Base-by-base conservation (phyloP, 2,797 vertebrate genomes). In the Pseudochirops cupreus region DNA sequence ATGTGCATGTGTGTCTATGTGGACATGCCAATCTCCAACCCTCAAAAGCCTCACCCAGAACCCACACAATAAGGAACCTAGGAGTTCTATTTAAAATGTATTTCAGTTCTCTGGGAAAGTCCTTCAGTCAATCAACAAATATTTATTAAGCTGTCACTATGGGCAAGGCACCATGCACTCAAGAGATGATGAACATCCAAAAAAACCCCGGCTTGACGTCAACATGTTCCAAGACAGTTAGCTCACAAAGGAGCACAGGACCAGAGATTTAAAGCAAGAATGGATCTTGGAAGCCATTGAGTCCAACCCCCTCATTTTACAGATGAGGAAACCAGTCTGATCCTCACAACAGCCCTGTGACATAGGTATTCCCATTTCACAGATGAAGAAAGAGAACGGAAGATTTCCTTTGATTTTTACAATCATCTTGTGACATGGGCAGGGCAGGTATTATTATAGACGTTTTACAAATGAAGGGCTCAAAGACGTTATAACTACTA, bases 51-150 rank as follows among this genome's bases (percentile, higher is more conserved):
- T 56, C 94, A 90, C 39, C 91, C 26, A 28, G 59, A 50, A 7
- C 29, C 24, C 2, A 92, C 12, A 31, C 28, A 29, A 7, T 26
- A 12, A 21, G n/a, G 28, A 87, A 1, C 29, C 56, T 4, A 55
- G 13, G 56, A 33, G 91, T 91, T 33, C 26, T 87, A 50, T 56
- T 96, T 3, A 92, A 82, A 92, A 92, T 46, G 39, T 16, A 90
- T 58, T 87, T 56, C 82, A 1, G 13, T 10, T n/a, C 46, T 96
- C 52, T 33, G 29, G 50, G 67, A 91, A 91, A 90, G 6, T 87
- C 39, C 39, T 87, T 10, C 33, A 87, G 59, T 74, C 28, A 39
- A 33, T 56, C 94, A 16, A 39, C 58, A 50, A 9, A 55, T 92
- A 50, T 62, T 93, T 59, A 93, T 0, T 53, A 82, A 94, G 1